Evolutionary conservation across 1,140 invertebrate species (phyloP).

Genomic region (Aporrectodea caliginosa): DNA sequence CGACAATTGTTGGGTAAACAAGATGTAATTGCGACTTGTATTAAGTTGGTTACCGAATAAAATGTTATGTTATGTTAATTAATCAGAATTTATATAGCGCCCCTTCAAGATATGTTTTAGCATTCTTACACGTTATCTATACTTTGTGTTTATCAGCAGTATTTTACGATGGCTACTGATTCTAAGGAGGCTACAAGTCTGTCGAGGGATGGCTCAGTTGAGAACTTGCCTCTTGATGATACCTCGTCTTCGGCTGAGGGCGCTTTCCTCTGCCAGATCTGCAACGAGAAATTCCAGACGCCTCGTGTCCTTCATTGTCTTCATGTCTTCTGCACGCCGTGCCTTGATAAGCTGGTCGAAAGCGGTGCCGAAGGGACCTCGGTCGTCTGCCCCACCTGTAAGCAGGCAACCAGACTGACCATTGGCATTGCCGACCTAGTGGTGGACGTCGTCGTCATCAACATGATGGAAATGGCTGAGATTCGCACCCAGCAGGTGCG

Average conservation of each 20-base stretch:
- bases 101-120: too few species aligned
- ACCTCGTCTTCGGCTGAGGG: not conserved
- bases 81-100: too few species aligned
- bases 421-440: constrained; percentile 68
- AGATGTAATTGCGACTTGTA: too few species aligned
- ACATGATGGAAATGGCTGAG: constrained; percentile 77
- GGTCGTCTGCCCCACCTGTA: constrained; percentile 70
- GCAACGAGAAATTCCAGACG: constrained; percentile 67
- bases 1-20: too few species aligned
- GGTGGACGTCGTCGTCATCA: constrained; percentile 77
- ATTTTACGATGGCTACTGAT: not conserved
- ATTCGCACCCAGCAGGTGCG: constrained; percentile 71
- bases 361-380: constrained; percentile 40
- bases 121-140: too few species aligned
- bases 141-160: too few species aligned
- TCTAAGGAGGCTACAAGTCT: not conserved
- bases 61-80: too few species aligned
- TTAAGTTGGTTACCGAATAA: too few species aligned
- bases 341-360: constrained; percentile 70
- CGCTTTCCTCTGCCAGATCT: constrained; percentile 49
- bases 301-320: constrained; percentile 82
- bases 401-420: constrained; percentile 70
- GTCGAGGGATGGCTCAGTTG: not conserved
- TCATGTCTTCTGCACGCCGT: constrained; percentile 86
- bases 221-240: not conserved